Evolutionary conservation across 2,113 vertebrate genomes (phyloP).

Genomic region (Istiophorus platypterus): DNA sequence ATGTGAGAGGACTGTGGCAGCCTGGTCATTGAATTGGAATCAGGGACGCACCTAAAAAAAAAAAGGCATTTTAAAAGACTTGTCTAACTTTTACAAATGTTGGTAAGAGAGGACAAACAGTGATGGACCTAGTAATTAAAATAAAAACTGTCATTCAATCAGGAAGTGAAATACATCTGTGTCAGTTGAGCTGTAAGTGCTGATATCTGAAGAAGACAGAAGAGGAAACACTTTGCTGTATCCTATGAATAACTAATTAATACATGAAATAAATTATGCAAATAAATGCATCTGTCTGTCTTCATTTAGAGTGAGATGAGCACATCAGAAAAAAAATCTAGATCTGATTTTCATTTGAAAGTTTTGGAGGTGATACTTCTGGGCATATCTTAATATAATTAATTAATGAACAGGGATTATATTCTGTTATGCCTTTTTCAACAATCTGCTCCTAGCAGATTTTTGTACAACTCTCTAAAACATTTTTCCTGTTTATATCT

Average conservation of each 20-base stretch:
- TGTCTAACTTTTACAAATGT: background rate
- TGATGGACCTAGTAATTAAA: background rate
- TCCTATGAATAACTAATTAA: constrained; percentile 66
- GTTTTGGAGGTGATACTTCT: constrained; percentile 13
- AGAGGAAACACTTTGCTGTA: constrained; percentile 46
- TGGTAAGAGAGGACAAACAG: background rate
- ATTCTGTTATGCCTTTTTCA: background rate
- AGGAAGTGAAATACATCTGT: constrained; percentile 43
- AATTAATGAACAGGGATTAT: constrained; percentile 37
- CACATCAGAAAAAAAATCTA: constrained; percentile 15
- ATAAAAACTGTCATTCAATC: constrained; percentile 35
- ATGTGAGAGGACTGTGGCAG: background rate
- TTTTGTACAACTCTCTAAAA: constrained; percentile 2
- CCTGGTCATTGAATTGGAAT: background rate
- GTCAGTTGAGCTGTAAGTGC: constrained; percentile 38
- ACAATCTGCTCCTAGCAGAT: background rate
- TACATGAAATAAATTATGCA: constrained; percentile 65
- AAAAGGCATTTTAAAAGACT: background rate
- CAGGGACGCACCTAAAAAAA: background rate
- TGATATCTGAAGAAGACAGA: constrained; percentile 42
- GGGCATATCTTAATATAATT: constrained; percentile 23
- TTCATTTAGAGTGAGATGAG: constrained; percentile 52
- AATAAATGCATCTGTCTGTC: constrained; percentile 58
- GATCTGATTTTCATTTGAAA: constrained; percentile 35
- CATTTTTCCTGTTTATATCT: background rate